Percentiles rank a stretch among this genome's conserved stretches.
These are phyloP conservation scores for Odocoileus virginianus DNA, from an alignment of 2,113 vertebrate species.

Conservation along the genomic window DNA sequence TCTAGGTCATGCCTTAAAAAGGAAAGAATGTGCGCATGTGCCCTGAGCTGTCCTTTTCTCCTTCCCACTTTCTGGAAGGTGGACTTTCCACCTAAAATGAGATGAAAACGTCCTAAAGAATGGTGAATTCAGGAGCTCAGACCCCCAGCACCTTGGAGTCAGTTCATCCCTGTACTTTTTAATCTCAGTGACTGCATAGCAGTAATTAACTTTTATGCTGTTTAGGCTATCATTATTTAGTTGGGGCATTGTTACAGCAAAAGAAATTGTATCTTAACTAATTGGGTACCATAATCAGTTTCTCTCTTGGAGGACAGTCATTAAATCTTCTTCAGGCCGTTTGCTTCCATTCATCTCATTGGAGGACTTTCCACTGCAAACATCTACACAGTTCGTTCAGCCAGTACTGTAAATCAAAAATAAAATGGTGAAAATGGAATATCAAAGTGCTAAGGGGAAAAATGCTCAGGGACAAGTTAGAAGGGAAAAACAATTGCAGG, in stretches of 20 bases:
- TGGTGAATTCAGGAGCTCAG: not conserved
- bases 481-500: not conserved
- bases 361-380: not conserved
- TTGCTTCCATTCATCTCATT: not conserved
- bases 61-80: not conserved
- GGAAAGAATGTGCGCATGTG: not conserved
- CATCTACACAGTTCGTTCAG: too few relatives aligned
- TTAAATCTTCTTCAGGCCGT: not conserved
- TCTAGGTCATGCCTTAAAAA: not conserved
- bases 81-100: not conserved
- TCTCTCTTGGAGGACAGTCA: not conserved
- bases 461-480: not conserved
- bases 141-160: not conserved
- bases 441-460: not conserved
- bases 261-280: not conserved
- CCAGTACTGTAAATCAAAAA: not conserved
- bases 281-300: not conserved
- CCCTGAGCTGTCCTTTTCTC: not conserved
- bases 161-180: not conserved
- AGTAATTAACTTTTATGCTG: not conserved
- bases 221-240: not conserved
- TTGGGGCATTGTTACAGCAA: not conserved
- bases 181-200: not conserved
- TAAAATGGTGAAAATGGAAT: not conserved
- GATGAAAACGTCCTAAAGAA: not conserved